Evolutionary conservation across 2,888 invertebrate genomes (phyloP).

Genomic region (Eupithecia insigniata): DNA sequence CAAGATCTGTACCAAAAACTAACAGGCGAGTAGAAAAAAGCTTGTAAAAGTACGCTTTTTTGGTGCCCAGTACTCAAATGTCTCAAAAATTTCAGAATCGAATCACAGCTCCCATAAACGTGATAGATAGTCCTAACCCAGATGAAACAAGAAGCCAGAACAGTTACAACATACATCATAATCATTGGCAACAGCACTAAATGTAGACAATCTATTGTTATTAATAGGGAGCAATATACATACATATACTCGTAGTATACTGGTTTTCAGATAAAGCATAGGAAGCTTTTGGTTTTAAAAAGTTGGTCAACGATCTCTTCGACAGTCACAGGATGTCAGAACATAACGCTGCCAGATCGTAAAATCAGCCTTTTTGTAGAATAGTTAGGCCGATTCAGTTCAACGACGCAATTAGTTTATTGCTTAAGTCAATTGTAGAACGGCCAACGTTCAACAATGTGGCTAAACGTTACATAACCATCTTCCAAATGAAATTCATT

Average conservation of each 20-base stretch:
- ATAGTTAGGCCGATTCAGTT: too few species aligned
- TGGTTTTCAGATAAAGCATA: conserved; percentile 17
- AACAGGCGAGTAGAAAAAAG: too few species aligned
- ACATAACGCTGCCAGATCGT: too few species aligned
- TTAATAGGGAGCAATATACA: conserved; percentile 50
- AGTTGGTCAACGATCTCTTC: background rate
- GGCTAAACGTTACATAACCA: too few species aligned
- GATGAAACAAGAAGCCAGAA: conserved; percentile 35
- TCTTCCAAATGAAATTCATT: too few species aligned
- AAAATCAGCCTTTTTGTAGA: too few species aligned
- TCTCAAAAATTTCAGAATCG: background rate
- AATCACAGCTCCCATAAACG: background rate
- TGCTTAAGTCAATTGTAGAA: too few species aligned
- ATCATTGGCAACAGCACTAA: conserved; percentile 60
- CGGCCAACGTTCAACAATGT: too few species aligned
- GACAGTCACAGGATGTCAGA: background rate
- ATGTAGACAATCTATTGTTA: conserved; percentile 61
- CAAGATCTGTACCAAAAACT: too few species aligned
- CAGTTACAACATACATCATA: conserved; percentile 52
- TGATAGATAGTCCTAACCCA: conserved; percentile 38
- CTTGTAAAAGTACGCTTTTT: too few species aligned
- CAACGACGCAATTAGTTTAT: too few species aligned
- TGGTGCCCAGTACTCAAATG: background rate
- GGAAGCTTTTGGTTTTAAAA: background rate
- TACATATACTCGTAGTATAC: too few species aligned